Conservation (phyloP, 2,888 invertebrate species). For the Drosophila pullipes region DNA sequence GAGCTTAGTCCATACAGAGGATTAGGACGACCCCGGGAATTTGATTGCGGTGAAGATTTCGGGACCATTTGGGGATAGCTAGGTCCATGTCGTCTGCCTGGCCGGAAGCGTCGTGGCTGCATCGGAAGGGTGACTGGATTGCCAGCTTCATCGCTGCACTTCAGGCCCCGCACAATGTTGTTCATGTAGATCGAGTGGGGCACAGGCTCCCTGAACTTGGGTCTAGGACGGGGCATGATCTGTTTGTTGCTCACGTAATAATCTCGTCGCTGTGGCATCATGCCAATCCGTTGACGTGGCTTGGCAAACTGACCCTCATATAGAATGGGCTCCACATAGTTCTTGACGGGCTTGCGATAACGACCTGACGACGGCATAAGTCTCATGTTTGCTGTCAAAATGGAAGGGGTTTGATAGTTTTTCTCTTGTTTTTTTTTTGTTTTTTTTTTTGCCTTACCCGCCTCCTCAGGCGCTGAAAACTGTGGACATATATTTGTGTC, state of each 20-base stretch:
- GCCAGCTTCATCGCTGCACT: constrained; percentile 59
- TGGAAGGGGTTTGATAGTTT: not conserved
- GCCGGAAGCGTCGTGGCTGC: constrained; percentile 31
- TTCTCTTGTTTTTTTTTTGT: not conserved
- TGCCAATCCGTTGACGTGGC: constrained; percentile 51
- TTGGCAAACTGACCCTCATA: constrained; percentile 66
- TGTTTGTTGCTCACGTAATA: constrained; percentile 68
- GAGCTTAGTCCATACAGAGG: constrained; percentile 27
- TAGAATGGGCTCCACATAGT: constrained; percentile 70
- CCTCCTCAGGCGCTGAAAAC: constrained; percentile 40
- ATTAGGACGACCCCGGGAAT: not conserved
- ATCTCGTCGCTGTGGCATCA: constrained; percentile 42
- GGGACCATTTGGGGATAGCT: constrained; percentile 5
- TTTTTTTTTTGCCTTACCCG: constrained; percentile 14
- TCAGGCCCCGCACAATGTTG: constrained; percentile 66
- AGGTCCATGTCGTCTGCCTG: constrained; percentile 1
- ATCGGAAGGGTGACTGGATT: not conserved
- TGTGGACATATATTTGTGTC: constrained; percentile 70
- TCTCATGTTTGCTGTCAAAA: constrained; percentile 23
- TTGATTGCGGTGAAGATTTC: not conserved
- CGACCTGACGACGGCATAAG: constrained; percentile 9
- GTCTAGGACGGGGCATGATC: constrained; percentile 63
- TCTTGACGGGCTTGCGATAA: constrained; percentile 63
- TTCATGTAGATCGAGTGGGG: constrained; percentile 72
- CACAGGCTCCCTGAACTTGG: constrained; percentile 49